phyloP scores from a whole-genome alignment of 2,113 vertebrate genomes.

The Phrynosoma blainvillii region DNA sequence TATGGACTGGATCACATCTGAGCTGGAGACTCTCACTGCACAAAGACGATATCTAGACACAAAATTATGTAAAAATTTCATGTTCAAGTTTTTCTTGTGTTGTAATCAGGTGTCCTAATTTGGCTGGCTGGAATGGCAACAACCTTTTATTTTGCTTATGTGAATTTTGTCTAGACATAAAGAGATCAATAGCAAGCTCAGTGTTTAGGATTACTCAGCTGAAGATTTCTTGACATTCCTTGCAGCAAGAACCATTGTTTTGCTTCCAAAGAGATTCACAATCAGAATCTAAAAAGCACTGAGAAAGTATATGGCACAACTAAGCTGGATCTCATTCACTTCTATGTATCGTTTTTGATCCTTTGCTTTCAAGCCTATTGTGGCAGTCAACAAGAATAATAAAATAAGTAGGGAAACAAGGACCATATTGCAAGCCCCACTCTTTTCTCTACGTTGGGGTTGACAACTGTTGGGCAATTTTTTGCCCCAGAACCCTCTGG shows the following conservation, averaged over 20 bases:
- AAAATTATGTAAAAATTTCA: neutral
- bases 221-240: neutral
- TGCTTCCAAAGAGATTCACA: neutral
- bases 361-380: neutral
- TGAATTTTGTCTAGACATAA: conserved; percentile 27
- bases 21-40: neutral
- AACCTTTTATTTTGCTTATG: conserved; percentile 15
- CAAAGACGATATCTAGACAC: neutral
- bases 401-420: too few relatives aligned
- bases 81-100: neutral
- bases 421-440: too few relatives aligned
- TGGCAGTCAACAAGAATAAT: neutral
- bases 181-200: neutral
- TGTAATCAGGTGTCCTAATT: neutral
- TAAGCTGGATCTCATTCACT: neutral
- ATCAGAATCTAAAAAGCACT: neutral
- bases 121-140: neutral
- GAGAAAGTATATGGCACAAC: neutral
- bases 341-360: neutral
- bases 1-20: neutral
- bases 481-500: too few relatives aligned
- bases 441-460: too few relatives aligned
- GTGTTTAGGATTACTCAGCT: neutral
- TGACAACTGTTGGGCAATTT: too few relatives aligned
- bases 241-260: neutral